phyloP scores from a whole-genome alignment of 2,888 invertebrate species.

The Mythimna pallens region DNA sequence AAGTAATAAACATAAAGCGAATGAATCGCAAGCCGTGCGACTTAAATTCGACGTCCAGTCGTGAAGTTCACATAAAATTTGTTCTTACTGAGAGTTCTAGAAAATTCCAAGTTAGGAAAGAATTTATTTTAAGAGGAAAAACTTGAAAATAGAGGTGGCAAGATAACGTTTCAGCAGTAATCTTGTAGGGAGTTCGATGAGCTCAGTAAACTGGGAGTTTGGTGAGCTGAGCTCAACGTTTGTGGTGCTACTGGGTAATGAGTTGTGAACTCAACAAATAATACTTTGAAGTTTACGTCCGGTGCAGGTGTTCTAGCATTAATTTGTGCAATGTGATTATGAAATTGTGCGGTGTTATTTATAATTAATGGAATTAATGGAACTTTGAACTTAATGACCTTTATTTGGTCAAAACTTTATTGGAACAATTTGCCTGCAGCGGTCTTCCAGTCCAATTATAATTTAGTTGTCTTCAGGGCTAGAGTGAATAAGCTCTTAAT shows the following conservation, averaged over 20 bases:
- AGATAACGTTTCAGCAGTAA: constrained; percentile 60
- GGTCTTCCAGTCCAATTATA: no score
- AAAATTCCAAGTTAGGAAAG: constrained; percentile 52
- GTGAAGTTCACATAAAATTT: constrained; percentile 62
- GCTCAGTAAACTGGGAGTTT: constrained; percentile 38
- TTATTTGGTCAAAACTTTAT: not conserved
- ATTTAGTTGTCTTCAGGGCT: no score
- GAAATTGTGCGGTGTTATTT: constrained; percentile 2
- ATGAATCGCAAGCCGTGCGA: constrained; percentile 27
- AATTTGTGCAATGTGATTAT: constrained; percentile 11
- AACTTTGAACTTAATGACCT: not conserved
- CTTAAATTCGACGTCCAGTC: constrained; percentile 24
- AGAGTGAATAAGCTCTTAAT: no score
- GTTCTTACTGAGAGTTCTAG: constrained; percentile 42
- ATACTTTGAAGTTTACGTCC: constrained; percentile 64
- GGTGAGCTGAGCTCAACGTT: constrained; percentile 57
- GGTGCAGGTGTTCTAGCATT: constrained; percentile 24
- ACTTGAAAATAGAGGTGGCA: constrained; percentile 48
- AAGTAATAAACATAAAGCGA: constrained; percentile 45
- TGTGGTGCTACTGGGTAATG: constrained; percentile 61
- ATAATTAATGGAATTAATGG: not conserved
- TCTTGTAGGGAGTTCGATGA: constrained; percentile 50
- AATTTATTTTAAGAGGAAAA: constrained; percentile 69
- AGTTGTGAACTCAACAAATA: constrained; percentile 68
- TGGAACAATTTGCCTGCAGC: no score